Conservation (phyloP, 2,113 vertebrate species). For the Python bivittatus region DNA sequence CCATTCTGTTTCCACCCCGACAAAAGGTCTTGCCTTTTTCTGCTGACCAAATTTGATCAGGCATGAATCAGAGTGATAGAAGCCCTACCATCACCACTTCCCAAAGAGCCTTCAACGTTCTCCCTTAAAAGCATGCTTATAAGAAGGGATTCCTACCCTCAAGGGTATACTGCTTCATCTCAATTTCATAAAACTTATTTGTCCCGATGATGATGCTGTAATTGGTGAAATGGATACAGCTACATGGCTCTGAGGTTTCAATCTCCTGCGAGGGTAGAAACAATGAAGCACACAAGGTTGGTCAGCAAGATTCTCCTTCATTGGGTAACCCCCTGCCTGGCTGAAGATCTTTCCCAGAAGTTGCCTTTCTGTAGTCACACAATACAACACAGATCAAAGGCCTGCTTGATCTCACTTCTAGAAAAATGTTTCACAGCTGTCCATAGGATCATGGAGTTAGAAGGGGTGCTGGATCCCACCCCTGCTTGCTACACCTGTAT, state of each 20-base stretch:
- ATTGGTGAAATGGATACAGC: slow-evolving; percentile 95
- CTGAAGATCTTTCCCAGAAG: not conserved
- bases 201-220: slow-evolving; percentile 98
- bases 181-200: slow-evolving; percentile 98
- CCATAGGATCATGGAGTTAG: too few relatives aligned
- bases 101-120: not conserved
- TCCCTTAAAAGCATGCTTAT: not conserved
- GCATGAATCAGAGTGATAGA: not conserved
- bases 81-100: not conserved
- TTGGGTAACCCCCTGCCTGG: not conserved
- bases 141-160: slow-evolving; percentile 79
- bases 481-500: too few relatives aligned
- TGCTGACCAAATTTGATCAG: not conserved
- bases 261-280: slow-evolving; percentile 83
- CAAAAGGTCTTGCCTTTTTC: not conserved
- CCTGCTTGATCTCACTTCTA: not conserved
- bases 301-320: not conserved
- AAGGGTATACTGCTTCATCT: slow-evolving; percentile 98
- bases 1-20: not conserved
- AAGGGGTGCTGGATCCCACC: not conserved
- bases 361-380: not conserved
- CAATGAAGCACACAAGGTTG: not conserved
- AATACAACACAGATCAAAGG: not conserved
- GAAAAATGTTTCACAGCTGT: not conserved
- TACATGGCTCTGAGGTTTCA: slow-evolving; percentile 97